Evolutionary conservation across 2,113 vertebrate genomes (phyloP).

Genomic region (Symphodus melops): DNA sequence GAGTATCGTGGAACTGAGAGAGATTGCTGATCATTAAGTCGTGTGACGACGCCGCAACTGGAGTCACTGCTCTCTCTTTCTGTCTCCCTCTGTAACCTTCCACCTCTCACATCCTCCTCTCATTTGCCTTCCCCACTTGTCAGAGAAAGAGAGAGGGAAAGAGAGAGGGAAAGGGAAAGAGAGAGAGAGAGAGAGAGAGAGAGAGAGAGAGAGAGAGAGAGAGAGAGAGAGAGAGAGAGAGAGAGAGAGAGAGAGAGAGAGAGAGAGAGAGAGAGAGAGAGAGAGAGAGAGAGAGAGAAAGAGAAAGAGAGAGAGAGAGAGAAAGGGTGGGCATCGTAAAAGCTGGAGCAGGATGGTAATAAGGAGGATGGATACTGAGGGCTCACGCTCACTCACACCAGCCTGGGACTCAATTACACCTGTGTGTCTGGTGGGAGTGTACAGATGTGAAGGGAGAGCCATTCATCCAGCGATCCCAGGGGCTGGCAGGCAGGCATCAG

Average conservation of each 20-base stretch:
- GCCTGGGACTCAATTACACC: slow-evolving; percentile 78
- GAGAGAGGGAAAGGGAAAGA: slow-evolving; percentile 40
- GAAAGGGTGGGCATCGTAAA: slow-evolving; percentile 50
- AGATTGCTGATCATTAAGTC: slow-evolving; percentile 74
- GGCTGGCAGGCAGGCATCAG: slow-evolving; percentile 58
- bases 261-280: slow-evolving; percentile 21
- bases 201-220: slow-evolving; percentile 33
- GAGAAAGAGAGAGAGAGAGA: slow-evolving; percentile 24
- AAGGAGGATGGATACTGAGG: slow-evolving; percentile 72
- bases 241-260: slow-evolving; percentile 21
- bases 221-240: slow-evolving; percentile 22
- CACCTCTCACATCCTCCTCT: slow-evolving; percentile 31
- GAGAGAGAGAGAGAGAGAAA: slow-evolving; percentile 21
- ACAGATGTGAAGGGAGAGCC: slow-evolving; percentile 72
- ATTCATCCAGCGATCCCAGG: slow-evolving; percentile 78
- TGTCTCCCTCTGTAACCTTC: slow-evolving; percentile 5
- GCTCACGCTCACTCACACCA: slow-evolving; percentile 64
- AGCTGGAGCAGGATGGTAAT: slow-evolving; percentile 66
- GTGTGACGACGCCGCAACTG: slow-evolving; percentile 70
- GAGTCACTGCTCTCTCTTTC: slow-evolving; percentile 58
- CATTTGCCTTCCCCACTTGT: slow-evolving; percentile 64
- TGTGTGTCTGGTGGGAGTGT: slow-evolving; percentile 73
- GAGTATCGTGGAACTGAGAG: slow-evolving; percentile 11
- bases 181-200: slow-evolving; percentile 30
- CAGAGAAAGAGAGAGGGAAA: slow-evolving; percentile 27